Percentiles rank a stretch among this genome's conserved stretches.
These are phyloP conservation scores for Drosophila birchii DNA, from an alignment of 2,888 invertebrate genomes.

Conservation along the genomic window DNA sequence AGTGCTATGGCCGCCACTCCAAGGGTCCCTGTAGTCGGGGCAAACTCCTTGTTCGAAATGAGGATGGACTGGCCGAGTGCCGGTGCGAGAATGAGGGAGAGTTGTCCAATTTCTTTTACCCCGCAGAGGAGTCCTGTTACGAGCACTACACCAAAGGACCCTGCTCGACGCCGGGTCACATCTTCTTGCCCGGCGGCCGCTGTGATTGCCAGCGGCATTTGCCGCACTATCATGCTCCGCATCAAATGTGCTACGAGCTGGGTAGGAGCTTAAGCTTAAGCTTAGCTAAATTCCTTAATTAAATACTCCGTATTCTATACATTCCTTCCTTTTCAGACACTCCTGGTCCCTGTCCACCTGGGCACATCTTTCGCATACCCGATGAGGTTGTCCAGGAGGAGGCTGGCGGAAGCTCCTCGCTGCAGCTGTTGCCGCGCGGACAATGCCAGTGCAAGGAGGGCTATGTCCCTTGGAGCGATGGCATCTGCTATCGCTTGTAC, in stretches of 20 bases:
- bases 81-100: constrained; percentile 87
- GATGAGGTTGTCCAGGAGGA: constrained; percentile 80
- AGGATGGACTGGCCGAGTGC: constrained; percentile 89
- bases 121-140: constrained; percentile 89
- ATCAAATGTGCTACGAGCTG: constrained; percentile 90
- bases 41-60: constrained; percentile 87
- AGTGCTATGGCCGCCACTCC: constrained; percentile 89
- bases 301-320: neutral
- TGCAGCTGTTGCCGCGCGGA: constrained; percentile 84
- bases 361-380: constrained; percentile 89
- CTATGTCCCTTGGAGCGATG: constrained; percentile 88
- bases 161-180: constrained; percentile 90
- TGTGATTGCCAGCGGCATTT: constrained; percentile 90
- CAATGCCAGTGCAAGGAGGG: constrained; percentile 89
- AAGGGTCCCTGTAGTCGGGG: constrained; percentile 92
- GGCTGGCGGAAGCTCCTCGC: constrained; percentile 8
- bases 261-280: constrained; percentile 87
- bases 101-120: constrained; percentile 87
- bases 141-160: constrained; percentile 93
- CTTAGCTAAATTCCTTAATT: no score
- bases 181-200: constrained; percentile 90
- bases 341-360: constrained; percentile 90
- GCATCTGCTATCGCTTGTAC: constrained; percentile 91
- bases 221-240: constrained; percentile 90
- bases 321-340: constrained; percentile 86